Conservation (phyloP, 2,113 vertebrate species). For the Alces alces region DNA sequence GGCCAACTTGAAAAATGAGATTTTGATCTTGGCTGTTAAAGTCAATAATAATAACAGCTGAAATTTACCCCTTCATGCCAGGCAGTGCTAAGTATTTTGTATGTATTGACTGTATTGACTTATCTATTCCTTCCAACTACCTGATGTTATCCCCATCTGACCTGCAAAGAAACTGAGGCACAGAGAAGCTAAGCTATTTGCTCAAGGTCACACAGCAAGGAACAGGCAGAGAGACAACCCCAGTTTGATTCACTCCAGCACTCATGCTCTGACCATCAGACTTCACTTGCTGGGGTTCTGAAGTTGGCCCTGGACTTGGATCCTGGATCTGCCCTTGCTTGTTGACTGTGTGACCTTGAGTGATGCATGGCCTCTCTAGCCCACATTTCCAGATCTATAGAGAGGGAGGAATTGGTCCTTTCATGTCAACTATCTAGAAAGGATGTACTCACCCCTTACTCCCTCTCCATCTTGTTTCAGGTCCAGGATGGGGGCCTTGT, state of each 20-base stretch:
- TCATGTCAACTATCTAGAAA: not conserved
- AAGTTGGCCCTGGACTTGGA: not conserved
- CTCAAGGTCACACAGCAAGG: slow-evolving; percentile 21
- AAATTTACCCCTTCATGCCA: not conserved
- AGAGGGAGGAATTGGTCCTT: not conserved
- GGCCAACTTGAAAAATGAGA: not conserved
- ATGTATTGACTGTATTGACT: not conserved
- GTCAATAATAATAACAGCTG: not conserved
- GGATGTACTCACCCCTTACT: not conserved
- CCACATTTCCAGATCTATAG: not conserved
- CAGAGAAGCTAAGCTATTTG: slow-evolving; percentile 14
- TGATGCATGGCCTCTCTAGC: not conserved
- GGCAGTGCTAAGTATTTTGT: not conserved
- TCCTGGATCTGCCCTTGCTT: not conserved
- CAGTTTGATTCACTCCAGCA: not conserved
- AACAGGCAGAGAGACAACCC: not conserved
- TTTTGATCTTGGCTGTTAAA: not conserved
- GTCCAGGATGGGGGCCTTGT: slow-evolving; percentile 77
- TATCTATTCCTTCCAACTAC: not conserved
- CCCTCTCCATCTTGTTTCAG: slow-evolving; percentile 36
- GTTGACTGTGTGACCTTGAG: not conserved
- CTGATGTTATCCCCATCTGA: not conserved
- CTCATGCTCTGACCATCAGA: not conserved
- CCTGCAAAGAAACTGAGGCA: not conserved
- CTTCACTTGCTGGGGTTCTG: not conserved